A percentile compares a stretch with the other conserved stretches of the same genome.
Evolutionary conservation across 2,113 vertebrate species (phyloP).

Genomic region (Hyaena hyaena): DNA sequence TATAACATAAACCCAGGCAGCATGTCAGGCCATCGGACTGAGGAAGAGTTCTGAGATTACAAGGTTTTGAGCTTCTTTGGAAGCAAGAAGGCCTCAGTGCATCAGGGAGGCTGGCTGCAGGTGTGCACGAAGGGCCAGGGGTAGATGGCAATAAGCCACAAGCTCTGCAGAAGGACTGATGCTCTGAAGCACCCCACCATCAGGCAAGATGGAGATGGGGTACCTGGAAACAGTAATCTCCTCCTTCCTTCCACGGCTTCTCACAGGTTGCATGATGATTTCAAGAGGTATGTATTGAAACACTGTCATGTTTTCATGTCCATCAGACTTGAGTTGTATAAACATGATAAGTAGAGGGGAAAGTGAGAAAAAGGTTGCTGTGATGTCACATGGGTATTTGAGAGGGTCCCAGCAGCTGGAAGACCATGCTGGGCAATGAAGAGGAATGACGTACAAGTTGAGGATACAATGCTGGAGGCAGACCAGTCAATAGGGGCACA

Average conservation of each 20-base stretch:
- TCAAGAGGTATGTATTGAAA: background rate
- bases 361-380: background rate
- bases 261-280: background rate
- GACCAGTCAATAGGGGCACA: background rate
- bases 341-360: background rate
- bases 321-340: background rate
- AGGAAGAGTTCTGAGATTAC: background rate
- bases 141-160: background rate
- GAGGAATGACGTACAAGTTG: background rate
- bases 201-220: background rate
- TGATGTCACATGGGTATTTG: background rate
- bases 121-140: background rate
- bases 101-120: background rate
- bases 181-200: background rate
- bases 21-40: background rate
- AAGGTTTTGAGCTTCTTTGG: background rate
- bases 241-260: background rate
- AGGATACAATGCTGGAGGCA: background rate
- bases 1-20: background rate
- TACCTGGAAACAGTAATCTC: background rate
- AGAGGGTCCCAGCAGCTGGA: background rate
- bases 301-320: background rate
- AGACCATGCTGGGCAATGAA: background rate
- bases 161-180: background rate
- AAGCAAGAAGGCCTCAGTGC: background rate